Evolutionary conservation across 1,140 invertebrate genomes (phyloP), one percentile per base, ranked within the genome.

Genomic region (Ectropis grisescens): DNA sequence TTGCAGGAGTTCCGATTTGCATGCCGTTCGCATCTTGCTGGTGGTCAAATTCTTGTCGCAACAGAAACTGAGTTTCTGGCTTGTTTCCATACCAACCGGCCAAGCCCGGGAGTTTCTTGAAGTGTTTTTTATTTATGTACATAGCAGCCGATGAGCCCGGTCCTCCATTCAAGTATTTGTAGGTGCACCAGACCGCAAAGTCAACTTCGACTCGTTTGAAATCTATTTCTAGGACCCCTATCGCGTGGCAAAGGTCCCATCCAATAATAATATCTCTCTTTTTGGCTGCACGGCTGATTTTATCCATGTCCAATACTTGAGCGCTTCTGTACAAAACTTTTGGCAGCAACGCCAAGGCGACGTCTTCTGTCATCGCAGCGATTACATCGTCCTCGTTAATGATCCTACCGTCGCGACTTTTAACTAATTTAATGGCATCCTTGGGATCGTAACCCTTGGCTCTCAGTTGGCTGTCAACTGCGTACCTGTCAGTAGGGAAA

Each of bases 121-220:
- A 75, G 40, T 80, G 70, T 35, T 61, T 68, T 7, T 49, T 67
- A 29, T 76, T 76, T 9, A 76, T 67, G 13, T 75, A 78, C 10
- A 78, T 32, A 5, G 47, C 64, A 0, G 70, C 58, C 2, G 58
- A 11, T 0, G 70, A 50, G 0, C 75, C 75, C 0, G 71, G 70
- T 0, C 72, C 72, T 1, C 68, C 69, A 14, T 80, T 78, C 10
- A 80, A 32, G 23, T 78, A 75, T 43, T 80, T 76, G 33, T 80
- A 80, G 8, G 70, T 72, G 16, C 71, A 76, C 69, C 71, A 74
- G 3, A 75, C 49, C 3, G 67, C 75, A 28, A 80, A 80, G 47
- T 80, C 75, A 13, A 53, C 47, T 13, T 72, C 67, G 13, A 75
- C 5, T 22, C 35, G 32, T 3, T 60, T 66, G 1, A 80, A 42